Conservation (phyloP, 2,113 vertebrate genomes). For the Ceyx melanurus region DNA sequence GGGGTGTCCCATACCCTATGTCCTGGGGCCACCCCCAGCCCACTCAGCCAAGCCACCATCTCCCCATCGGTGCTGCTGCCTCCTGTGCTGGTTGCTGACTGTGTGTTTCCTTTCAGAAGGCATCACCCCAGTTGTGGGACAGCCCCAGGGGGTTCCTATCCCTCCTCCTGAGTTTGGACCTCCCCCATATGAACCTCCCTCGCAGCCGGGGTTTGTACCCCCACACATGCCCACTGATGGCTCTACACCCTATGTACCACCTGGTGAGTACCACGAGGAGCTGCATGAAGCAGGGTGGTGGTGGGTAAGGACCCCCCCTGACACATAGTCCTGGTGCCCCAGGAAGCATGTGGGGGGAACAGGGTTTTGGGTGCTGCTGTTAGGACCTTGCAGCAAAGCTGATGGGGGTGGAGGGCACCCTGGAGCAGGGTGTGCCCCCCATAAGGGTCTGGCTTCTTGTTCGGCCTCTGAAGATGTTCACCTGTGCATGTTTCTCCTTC, state of each 20-base stretch:
- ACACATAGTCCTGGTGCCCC: not conserved
- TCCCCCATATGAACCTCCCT: slow-evolving; percentile 88
- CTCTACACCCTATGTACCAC: slow-evolving; percentile 75
- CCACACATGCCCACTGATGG: slow-evolving; percentile 86
- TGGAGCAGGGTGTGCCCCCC: not conserved
- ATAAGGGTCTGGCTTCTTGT: not conserved
- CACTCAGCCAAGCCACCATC: not conserved
- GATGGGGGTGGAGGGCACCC: not conserved
- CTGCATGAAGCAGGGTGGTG: rapidly evolving
- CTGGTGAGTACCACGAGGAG: slow-evolving; percentile 67
- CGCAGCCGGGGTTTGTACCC: slow-evolving; percentile 84
- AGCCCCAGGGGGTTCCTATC: slow-evolving; percentile 80
- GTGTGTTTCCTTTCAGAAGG: slow-evolving; percentile 59
- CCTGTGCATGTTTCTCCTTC: not conserved
- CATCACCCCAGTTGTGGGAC: slow-evolving; percentile 74
- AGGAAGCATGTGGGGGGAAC: not conserved
- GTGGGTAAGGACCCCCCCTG: no score
- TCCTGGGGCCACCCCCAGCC: not conserved
- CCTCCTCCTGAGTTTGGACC: slow-evolving; percentile 91
- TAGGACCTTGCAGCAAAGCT: not conserved
- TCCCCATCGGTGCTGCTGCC: not conserved
- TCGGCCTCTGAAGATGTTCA: rapidly evolving
- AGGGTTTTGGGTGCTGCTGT: not conserved
- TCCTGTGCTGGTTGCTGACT: not conserved
- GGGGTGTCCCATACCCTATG: rapidly evolving